A percentile compares a stretch with the other conserved stretches of the same genome.
phyloP scores from a whole-genome alignment of 2,113 vertebrate genomes.

The Pachycephala philippinensis region DNA sequence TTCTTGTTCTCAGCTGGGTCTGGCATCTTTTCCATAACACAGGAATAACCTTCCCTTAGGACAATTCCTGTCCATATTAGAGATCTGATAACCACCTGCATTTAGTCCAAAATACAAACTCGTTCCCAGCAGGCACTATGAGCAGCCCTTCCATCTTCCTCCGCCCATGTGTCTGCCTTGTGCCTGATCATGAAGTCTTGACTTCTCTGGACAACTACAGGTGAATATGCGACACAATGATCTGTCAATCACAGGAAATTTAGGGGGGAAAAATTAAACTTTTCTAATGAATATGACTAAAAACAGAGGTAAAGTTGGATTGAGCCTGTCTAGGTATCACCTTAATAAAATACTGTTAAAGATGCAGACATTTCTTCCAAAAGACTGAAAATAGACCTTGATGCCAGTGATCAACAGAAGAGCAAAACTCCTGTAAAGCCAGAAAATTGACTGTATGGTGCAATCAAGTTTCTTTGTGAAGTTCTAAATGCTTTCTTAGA shows the following conservation, averaged over 20 bases:
- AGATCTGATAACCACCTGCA: not conserved
- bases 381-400: not conserved
- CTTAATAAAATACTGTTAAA: not conserved
- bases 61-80: not conserved
- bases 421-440: not conserved
- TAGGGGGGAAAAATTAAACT: not conserved
- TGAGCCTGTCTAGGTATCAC: not conserved
- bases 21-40: not conserved
- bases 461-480: slow-evolving; percentile 33
- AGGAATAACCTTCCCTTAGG: not conserved
- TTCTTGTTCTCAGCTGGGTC: not conserved
- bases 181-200: not conserved
- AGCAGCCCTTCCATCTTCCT: not conserved
- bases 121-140: not conserved
- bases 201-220: not conserved
- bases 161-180: accelerated
- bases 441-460: not conserved
- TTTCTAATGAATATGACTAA: not conserved
- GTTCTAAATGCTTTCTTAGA: slow-evolving; percentile 47
- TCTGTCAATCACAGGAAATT: not conserved
- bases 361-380: not conserved
- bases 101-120: not conserved
- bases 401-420: not conserved
- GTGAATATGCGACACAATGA: not conserved
- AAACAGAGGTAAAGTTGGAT: not conserved